A percentile compares a stretch with the other conserved stretches of the same genome.
Evolutionary conservation across 1,140 invertebrate species (phyloP).

Genomic region (Zaprionus vittiger): DNA sequence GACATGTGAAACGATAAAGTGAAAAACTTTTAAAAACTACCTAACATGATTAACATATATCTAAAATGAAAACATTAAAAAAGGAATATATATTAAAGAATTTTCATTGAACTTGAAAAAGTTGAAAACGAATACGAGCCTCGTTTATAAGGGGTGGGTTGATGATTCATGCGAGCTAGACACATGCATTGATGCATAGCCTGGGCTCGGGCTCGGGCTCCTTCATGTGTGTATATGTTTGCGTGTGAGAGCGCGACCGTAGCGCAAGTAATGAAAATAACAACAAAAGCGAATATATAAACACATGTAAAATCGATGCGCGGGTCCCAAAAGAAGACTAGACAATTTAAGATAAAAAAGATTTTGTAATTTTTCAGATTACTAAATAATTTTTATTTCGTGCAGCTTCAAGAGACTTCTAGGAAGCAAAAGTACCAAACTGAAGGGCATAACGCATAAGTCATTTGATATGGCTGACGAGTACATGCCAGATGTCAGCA

Average conservation of each 20-base stretch:
- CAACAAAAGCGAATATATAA: slow-evolving; percentile 58
- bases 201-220: slow-evolving; percentile 3
- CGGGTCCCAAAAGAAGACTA: slow-evolving; percentile 30
- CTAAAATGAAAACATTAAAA: not conserved
- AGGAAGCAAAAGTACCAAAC: slow-evolving; percentile 19
- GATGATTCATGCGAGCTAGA: slow-evolving; percentile 73
- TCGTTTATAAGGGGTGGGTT: slow-evolving; percentile 43
- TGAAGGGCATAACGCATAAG: slow-evolving; percentile 42
- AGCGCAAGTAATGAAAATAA: slow-evolving; percentile 66
- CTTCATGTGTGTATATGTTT: not conserved
- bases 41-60: not conserved
- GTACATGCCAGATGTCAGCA: slow-evolving; percentile 78
- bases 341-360: slow-evolving; percentile 11
- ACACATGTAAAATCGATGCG: slow-evolving; percentile 69
- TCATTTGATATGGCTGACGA: slow-evolving; percentile 78
- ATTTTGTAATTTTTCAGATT: not conserved
- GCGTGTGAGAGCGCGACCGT: slow-evolving; percentile 18
- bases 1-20: not conserved
- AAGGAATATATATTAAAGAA: not conserved
- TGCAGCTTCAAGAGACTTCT: slow-evolving; percentile 52
- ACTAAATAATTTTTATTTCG: slow-evolving; percentile 64
- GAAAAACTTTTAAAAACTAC: not conserved
- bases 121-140: slow-evolving; percentile 23
- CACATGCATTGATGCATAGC: slow-evolving; percentile 32
- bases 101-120: slow-evolving; percentile 38